A percentile compares a stretch with the other conserved stretches of the same genome.
Conservation (phyloP, 2,888 invertebrate species). For the Scaptomyza tumidula region DNA sequence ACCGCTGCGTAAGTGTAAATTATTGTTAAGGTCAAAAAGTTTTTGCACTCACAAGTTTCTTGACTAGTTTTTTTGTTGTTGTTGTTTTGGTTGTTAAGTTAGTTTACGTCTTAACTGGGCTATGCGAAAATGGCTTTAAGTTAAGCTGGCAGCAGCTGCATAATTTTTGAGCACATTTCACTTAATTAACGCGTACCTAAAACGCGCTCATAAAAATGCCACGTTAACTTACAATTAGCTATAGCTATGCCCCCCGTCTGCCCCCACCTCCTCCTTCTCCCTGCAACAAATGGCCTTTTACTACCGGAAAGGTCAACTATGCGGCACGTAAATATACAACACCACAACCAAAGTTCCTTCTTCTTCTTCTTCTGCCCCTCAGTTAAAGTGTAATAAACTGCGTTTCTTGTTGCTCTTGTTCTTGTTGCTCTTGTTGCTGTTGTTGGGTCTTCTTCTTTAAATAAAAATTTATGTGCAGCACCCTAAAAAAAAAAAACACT, state of each 20-base stretch:
- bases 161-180: conserved; percentile 74
- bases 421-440: conserved; percentile 14
- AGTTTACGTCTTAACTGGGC: conserved; percentile 35
- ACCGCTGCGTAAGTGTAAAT: conserved; percentile 72
- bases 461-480: conserved; percentile 73
- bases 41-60: conserved; percentile 27
- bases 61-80: conserved; percentile 1
- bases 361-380: conserved; percentile 2
- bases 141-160: conserved; percentile 36
- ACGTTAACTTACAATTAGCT: conserved; percentile 77
- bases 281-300: conserved; percentile 1
- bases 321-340: conserved; percentile 12
- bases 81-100: conserved; percentile 33
- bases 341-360: not conserved
- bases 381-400: conserved; percentile 66
- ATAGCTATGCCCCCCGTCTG: conserved; percentile 28
- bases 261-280: not conserved
- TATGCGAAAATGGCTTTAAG: conserved; percentile 50
- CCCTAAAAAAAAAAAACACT: conserved; percentile 35
- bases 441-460: conserved; percentile 58
- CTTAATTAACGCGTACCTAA: conserved; percentile 66
- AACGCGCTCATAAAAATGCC: conserved; percentile 73
- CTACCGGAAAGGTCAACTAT: conserved; percentile 29
- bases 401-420: conserved; percentile 39
- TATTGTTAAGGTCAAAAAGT: conserved; percentile 80